These are phyloP conservation scores for Spea bombifrons DNA, from an alignment of 2,113 vertebrate species.

Conservation along the genomic window DNA sequence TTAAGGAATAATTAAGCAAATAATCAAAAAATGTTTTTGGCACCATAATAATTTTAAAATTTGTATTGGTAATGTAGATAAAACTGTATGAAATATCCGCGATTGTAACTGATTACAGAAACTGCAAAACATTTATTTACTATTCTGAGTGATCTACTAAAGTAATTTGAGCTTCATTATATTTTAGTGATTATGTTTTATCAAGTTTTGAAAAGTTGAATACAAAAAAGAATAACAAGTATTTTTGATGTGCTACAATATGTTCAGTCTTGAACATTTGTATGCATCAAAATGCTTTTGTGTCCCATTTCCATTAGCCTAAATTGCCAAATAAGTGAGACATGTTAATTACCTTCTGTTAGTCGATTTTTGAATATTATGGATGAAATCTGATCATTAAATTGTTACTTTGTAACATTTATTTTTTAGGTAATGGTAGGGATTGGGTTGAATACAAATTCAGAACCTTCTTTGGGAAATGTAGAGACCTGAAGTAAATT, in stretches of 20 bases:
- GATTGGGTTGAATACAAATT: neutral
- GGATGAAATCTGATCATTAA: constrained; percentile 20
- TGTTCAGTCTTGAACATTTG: constrained; percentile 30
- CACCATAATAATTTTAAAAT: too few relatives aligned
- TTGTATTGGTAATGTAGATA: too few relatives aligned
- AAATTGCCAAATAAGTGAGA: constrained; percentile 40
- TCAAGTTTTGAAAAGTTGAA: constrained; percentile 2
- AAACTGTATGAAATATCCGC: too few relatives aligned
- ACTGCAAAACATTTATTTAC: too few relatives aligned
- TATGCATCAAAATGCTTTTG: constrained; percentile 26
- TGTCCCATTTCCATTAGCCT: constrained; percentile 34
- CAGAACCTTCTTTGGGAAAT: too few relatives aligned
- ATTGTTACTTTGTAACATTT: neutral
- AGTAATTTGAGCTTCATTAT: neutral
- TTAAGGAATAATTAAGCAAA: too few relatives aligned
- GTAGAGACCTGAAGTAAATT: too few relatives aligned
- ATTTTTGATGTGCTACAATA: constrained; percentile 10
- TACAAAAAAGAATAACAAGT: neutral
- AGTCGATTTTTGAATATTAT: constrained; percentile 27
- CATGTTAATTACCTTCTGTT: constrained; percentile 42
- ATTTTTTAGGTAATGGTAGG: neutral
- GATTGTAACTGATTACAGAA: too few relatives aligned
- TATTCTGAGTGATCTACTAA: too few relatives aligned
- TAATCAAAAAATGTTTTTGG: too few relatives aligned
- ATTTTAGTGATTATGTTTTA: neutral